Base-by-base conservation (phyloP, 1,140 invertebrate species). In the Ceratosolen solmsi region DNA sequence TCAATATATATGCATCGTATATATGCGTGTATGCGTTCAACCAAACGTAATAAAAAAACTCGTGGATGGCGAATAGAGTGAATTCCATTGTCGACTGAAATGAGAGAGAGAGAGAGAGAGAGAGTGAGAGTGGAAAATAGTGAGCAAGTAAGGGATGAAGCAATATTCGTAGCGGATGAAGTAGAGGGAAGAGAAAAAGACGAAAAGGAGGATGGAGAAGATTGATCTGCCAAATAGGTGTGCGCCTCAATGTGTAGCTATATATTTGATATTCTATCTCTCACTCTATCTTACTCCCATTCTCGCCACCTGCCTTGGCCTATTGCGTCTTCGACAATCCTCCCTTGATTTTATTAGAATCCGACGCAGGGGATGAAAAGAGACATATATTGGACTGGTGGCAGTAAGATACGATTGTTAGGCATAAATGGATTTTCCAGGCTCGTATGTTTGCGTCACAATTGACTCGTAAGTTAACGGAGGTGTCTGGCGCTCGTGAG, bases 241-340 rank as follows among this genome's bases (percentile, higher is more conserved):
- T 49, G 13, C 54, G n/a, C 25, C 36, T 25, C 11, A 17, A 38
- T 58, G 41, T 60, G 54, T 58, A 17, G 25, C 54, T 60, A 76
- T 63, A 76, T 63, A 76, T n/a, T n/a, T 84, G 84, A 83, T 84
- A 82, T 88, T 89, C 88, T 87, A 89, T 88, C 89, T 88, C 89
- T 86, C 84, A 88, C 89, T 85, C 83, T 86, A 83, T 85, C 82
- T 83, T 85, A 84, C 73, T 30, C 38, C 17, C 70, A 36, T 3
- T 33, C 41, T 54, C 22, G 15, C 38, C 41, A 11, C 27, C 25
- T 54, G 9, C 27, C 36, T 41, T 41, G 3, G 20, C 36, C 11
- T 56, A 46, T 27, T 9, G 4, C n/a, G 58, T 22, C 49, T 73
- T 56, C 30, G 54, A 25, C 46, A 58, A 76, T 76, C 73, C 80